Evolutionary conservation across 1,140 invertebrate genomes (phyloP).

Genomic region (Cyphomyrmex costatus): DNA sequence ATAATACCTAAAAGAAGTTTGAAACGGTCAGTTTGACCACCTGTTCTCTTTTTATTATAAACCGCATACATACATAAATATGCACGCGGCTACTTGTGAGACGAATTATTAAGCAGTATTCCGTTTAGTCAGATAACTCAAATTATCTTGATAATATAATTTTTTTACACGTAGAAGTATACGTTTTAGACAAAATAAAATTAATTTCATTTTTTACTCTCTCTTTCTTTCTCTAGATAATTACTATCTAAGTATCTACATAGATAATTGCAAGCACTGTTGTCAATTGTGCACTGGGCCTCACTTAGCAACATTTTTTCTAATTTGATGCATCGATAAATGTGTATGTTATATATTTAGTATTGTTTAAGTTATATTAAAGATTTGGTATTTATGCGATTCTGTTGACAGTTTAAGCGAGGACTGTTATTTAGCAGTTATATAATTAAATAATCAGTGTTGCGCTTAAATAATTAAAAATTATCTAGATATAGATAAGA

Average conservation of each 20-base stretch:
- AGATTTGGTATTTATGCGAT: background rate
- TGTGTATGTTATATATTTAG: background rate
- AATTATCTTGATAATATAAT: too few relatives aligned
- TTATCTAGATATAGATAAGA: too few relatives aligned
- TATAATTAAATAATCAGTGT: background rate
- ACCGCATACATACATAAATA: background rate
- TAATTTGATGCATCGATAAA: background rate
- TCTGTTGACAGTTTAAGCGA: background rate
- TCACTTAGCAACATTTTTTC: too few relatives aligned
- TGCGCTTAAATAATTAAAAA: too few relatives aligned
- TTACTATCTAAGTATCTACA: too few relatives aligned
- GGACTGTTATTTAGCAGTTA: background rate
- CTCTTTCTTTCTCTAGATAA: too few relatives aligned
- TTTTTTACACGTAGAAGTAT: too few relatives aligned
- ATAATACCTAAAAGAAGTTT: conserved; percentile 9
- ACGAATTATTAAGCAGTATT: background rate
- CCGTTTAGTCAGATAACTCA: too few relatives aligned
- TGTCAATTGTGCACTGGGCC: too few relatives aligned
- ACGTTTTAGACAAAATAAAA: too few relatives aligned
- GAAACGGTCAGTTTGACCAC: background rate
- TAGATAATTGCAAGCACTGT: too few relatives aligned
- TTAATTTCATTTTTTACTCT: too few relatives aligned
- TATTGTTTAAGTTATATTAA: background rate
- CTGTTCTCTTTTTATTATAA: background rate
- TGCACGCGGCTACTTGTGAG: background rate